A percentile compares a stretch with the other conserved stretches of the same genome.
These are phyloP conservation scores for Phaedon cochleariae DNA, from an alignment of 2,888 invertebrate species.

Conservation along the genomic window DNA sequence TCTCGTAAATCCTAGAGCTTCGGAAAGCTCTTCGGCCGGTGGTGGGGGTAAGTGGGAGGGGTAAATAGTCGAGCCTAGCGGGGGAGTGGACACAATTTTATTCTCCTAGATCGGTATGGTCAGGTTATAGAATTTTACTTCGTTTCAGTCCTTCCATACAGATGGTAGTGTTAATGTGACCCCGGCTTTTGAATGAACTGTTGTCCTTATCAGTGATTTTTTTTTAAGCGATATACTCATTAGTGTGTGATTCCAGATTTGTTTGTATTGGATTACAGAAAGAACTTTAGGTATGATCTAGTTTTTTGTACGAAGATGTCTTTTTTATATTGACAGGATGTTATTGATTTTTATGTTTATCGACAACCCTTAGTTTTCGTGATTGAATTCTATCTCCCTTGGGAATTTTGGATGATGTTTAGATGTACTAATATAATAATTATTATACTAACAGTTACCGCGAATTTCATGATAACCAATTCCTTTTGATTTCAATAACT, in stretches of 20 bases:
- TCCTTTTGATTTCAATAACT: too few species aligned
- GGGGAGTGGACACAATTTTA: conserved; percentile 49
- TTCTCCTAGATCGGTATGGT: conserved; percentile 48
- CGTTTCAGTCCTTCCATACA: conserved; percentile 9
- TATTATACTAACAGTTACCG: too few species aligned
- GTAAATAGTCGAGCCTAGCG: conserved; percentile 45
- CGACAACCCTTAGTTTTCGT: too few species aligned
- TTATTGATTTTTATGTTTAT: not conserved
- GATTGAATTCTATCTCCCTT: too few species aligned
- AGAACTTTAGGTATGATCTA: conserved; percentile 1
- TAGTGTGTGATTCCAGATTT: not conserved
- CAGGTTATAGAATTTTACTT: conserved; percentile 25
- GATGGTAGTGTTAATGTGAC: conserved; percentile 5
- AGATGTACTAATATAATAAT: too few species aligned
- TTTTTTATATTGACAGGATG: not conserved
- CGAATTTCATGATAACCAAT: too few species aligned
- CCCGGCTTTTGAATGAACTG: conserved; percentile 5
- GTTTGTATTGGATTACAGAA: conserved; percentile 6
- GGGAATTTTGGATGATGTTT: too few species aligned
- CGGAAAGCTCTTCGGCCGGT: conserved; percentile 38
- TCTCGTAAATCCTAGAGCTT: conserved; percentile 46
- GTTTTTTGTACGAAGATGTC: not conserved
- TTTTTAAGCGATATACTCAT: not conserved
- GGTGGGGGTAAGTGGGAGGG: conserved; percentile 42
- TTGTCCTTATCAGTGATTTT: not conserved